Base-by-base conservation (phyloP, 1,140 invertebrate species). In the Drosophila ohnishii region DNA sequence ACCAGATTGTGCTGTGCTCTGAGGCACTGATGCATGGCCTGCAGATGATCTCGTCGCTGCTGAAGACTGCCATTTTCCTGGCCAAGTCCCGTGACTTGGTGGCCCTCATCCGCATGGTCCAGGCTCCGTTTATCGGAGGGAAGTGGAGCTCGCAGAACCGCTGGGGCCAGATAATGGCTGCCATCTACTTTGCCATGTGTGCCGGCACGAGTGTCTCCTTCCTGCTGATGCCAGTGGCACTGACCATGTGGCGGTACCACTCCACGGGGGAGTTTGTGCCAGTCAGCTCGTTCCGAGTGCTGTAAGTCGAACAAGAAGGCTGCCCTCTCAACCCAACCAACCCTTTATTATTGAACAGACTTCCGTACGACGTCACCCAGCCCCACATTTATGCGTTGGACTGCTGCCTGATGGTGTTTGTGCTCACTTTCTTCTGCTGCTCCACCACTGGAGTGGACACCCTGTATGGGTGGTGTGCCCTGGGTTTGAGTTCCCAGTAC, bases 341-440 rank as follows among this genome's bases (percentile, higher is more conserved):
- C 25, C 30, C 9, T 16, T 9, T 3, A 4, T 14, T 2, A 22
- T 10, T 37, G 0, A 14, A 1, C n/a, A 82, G 79, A 3, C 45
- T 82, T 2, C 79, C 79, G 7, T 82, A 82, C 19, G 79, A 82
- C 37, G 56, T 82, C 1, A 65, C 55, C 0, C 59, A 82, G 16
- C 79, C 79, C 9, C 25, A 69, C 19, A 58, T 82, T 3, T 82
- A 82, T 22, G 25, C 71, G 1, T 25, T 82, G 19, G 79, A 82
- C 63, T 82, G 79, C 40, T 53, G 48, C 16, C 47, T 82, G 11
- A 82, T 83, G 79, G 56, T 58, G 6, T 82, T 78, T 4, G 79
- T 82, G n/a, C 40, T 82, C 6, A 61, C 59, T 14, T 82, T 82
- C 60, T 82, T 82, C n/a, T 82, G 79, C 75, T 82, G 79, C 70